Percentiles rank a stretch among this genome's conserved stretches.
Evolutionary conservation across 2,113 vertebrate species (phyloP).

Genomic region (Rousettus leschenaultii): DNA sequence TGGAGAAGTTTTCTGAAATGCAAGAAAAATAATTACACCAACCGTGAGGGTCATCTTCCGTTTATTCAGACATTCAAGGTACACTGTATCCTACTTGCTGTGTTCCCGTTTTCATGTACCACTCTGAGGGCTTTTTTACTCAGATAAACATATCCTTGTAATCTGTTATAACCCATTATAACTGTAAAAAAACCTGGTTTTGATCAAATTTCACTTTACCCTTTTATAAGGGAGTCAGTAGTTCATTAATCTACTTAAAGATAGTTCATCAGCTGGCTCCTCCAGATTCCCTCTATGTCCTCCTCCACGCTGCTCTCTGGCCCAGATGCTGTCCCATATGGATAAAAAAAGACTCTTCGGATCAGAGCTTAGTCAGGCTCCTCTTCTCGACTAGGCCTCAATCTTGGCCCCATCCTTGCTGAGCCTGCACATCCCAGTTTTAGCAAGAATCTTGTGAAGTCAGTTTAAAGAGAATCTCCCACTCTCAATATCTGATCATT

Average conservation of each 20-base stretch:
- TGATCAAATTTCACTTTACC: slow-evolving; percentile 10
- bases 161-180: neutral
- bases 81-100: neutral
- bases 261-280: neutral
- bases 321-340: neutral
- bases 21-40: neutral
- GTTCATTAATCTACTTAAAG: neutral
- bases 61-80: slow-evolving; percentile 33
- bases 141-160: neutral
- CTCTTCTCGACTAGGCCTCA: neutral
- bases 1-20: neutral
- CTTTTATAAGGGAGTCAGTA: neutral
- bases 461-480: neutral
- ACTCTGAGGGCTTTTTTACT: neutral
- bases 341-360: neutral
- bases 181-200: slow-evolving; percentile 23
- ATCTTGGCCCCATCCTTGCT: neutral
- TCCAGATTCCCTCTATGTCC: neutral
- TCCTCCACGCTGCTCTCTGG: neutral
- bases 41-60: neutral
- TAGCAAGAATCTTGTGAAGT: neutral
- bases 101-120: neutral
- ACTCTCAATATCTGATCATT: neutral
- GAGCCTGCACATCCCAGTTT: neutral
- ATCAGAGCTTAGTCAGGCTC: neutral